Evolutionary conservation across 2,888 invertebrate genomes (phyloP), one percentile per base, ranked within the genome.

Genomic region (Eudasyphora cyanicolor): DNA sequence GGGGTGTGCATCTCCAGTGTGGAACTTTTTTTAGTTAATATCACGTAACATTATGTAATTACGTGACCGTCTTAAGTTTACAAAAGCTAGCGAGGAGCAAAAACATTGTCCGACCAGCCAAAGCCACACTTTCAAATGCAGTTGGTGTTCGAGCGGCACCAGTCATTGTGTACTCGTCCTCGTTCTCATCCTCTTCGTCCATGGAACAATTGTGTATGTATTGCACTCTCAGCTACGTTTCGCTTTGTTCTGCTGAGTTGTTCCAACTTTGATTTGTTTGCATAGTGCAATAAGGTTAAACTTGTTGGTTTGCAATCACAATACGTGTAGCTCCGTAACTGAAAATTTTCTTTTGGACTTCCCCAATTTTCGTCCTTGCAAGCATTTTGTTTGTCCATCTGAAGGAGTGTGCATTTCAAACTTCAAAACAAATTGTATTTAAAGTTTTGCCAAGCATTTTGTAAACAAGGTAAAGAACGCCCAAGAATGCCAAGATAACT

Each of bases 21-120:
- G 45, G 14, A 29, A 69, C 75, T 67, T 69, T 76, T n/a, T n/a
- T 29, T 80, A 85, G 84, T 85, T 86, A 84, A 86, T 82, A 83
- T 86, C 84, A 86, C 86, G 86, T 84, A 85, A 76, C 82, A 79
- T 82, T 82, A 82, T 73, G 85, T 86, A 86, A 86, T 86, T 86
- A 86, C 86, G 86, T 86, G 86, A 86, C 85, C 85, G 79, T 79
- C 81, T 85, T 79, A 83, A 81, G 79, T 83, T 84, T 78, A 12
- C 27, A 14, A 5, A 17, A 12, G 19, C n/a, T 45, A 78, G 8
- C 14, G 14, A 70, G 19, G 17, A 70, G 54, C 4, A n/a, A n/a
- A n/a, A n/a, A n/a, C n/a, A n/a, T n/a, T n/a, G 24, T 1, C 2
- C 7, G 12, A 32, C n/a, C n/a, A 32, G 19, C 24, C n/a, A 49